phyloP scores from a whole-genome alignment of 2,888 invertebrate genomes.

The Andrena bicolor region DNA sequence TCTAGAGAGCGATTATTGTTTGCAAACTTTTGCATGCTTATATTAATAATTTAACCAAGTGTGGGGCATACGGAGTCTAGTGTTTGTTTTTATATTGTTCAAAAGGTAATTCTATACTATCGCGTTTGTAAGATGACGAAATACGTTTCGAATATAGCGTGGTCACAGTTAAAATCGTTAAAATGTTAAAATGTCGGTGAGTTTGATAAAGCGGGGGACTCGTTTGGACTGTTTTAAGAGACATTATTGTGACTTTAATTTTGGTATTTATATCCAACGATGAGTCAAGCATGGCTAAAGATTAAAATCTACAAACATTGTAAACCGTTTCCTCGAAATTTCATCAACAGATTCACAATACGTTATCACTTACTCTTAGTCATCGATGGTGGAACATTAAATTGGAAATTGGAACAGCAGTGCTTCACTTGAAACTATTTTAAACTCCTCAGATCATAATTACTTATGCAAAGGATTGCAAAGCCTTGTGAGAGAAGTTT shows the following conservation, averaged over 20 bases:
- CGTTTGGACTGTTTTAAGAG: too few relatives aligned
- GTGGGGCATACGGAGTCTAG: neutral
- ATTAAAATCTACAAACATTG: conserved; percentile 6
- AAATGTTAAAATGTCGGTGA: too few relatives aligned
- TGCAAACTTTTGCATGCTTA: conserved; percentile 42
- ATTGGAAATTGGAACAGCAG: neutral
- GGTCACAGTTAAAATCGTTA: too few relatives aligned
- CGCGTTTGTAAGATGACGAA: too few relatives aligned
- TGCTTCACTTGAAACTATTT: neutral
- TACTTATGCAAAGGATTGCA: too few relatives aligned
- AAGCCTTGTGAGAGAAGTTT: too few relatives aligned
- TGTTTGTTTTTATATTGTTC: neutral
- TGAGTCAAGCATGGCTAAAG: conserved; percentile 27
- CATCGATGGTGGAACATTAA: conserved; percentile 1
- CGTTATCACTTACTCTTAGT: conserved; percentile 17
- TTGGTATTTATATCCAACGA: neutral
- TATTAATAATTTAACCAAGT: neutral
- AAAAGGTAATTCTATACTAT: too few relatives aligned
- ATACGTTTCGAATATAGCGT: too few relatives aligned
- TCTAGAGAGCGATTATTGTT: conserved; percentile 33
- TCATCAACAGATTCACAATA: neutral
- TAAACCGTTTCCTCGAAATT: conserved; percentile 33
- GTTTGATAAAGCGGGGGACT: too few relatives aligned
- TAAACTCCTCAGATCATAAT: too few relatives aligned
- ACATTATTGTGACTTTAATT: neutral